phyloP scores from a whole-genome alignment of 2,113 vertebrate genomes.

The Microcebus jonahi region DNA sequence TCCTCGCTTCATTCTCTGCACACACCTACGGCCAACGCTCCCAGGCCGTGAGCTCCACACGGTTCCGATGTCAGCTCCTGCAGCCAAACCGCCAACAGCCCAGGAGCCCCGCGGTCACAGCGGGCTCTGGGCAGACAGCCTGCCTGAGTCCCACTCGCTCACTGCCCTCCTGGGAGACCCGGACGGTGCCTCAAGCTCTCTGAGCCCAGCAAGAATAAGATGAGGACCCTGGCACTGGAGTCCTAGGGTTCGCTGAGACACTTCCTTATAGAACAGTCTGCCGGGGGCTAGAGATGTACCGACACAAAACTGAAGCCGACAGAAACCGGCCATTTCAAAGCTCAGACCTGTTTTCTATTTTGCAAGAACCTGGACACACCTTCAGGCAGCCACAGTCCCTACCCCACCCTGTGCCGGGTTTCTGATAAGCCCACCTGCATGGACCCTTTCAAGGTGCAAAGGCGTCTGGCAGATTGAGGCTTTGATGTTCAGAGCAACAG shows the following conservation, averaged over 20 bases:
- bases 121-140: neutral
- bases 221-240: neutral
- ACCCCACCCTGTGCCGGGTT: neutral
- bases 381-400: neutral
- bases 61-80: neutral
- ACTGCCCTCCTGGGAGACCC: neutral
- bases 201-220: neutral
- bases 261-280: neutral
- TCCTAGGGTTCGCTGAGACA: neutral
- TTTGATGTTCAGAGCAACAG: neutral
- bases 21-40: neutral
- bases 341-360: neutral
- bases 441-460: neutral
- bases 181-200: neutral
- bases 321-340: neutral
- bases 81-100: too few species aligned
- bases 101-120: rapidly evolving
- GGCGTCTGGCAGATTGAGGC: neutral
- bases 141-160: neutral
- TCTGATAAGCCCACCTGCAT: neutral
- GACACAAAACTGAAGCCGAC: neutral
- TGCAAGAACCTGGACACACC: neutral
- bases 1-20: neutral
- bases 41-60: neutral
- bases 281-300: neutral